phyloP scores from a whole-genome alignment of 2,113 vertebrate species.

The Argyrosomus japonicus region DNA sequence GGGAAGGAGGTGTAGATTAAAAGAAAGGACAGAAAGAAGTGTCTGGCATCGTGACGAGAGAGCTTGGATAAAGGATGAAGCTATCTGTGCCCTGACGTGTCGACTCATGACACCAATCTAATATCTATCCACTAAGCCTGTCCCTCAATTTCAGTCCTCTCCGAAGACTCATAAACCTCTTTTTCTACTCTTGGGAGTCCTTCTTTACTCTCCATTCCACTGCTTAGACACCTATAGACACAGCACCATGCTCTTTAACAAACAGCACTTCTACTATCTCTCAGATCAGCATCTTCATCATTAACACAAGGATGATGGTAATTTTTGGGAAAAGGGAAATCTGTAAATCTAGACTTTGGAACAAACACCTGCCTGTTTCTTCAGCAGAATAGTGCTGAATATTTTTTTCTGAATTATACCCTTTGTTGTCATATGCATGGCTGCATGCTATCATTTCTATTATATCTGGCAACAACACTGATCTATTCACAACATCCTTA shows the following conservation, averaged over 20 bases:
- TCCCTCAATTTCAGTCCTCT: slow-evolving; percentile 32
- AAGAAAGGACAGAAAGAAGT: slow-evolving; percentile 20
- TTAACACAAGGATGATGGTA: neutral
- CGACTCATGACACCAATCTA: slow-evolving; percentile 63
- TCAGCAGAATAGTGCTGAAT: neutral
- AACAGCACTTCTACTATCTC: slow-evolving; percentile 5
- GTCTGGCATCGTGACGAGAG: slow-evolving; percentile 27
- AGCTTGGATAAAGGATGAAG: slow-evolving; percentile 53
- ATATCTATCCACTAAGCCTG: slow-evolving; percentile 46
- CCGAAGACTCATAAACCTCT: slow-evolving; percentile 34
- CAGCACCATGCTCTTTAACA: slow-evolving; percentile 2
- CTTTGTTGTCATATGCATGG: slow-evolving; percentile 3
- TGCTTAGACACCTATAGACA: neutral
- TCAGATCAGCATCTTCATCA: slow-evolving; percentile 3
- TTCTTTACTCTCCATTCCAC: neutral
- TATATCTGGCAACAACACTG: neutral
- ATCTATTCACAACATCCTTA: neutral
- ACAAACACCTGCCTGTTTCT: neutral
- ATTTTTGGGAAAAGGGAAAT: neutral
- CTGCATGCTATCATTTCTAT: neutral
- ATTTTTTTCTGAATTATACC: slow-evolving; percentile 11
- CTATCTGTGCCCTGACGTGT: slow-evolving; percentile 41
- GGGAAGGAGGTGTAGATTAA: slow-evolving; percentile 31
- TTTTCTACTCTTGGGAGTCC: slow-evolving; percentile 9
- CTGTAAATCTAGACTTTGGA: slow-evolving; percentile 9